Evolutionary conservation across 1,140 invertebrate genomes (phyloP), one percentile per base, ranked within the genome.

Genomic region (Cyclina sinensis): DNA sequence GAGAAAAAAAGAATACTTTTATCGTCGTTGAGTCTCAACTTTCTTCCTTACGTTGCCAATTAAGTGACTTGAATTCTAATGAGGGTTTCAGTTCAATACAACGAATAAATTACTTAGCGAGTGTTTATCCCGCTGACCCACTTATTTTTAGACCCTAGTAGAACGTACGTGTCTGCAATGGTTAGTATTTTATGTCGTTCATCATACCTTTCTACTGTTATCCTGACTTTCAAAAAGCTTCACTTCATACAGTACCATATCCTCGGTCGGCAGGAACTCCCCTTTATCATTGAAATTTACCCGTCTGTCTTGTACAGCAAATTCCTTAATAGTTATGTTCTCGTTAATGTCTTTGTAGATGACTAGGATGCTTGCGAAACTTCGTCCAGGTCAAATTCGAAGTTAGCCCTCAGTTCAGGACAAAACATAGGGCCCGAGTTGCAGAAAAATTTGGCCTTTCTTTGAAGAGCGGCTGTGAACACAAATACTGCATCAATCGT

Each of bases 401-500:
- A 92, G 46, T 70, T 84, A 74, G 16, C 16, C 46, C 27, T 79
- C 57, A 89, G 88, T 74, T 0, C 37, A 51, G 0, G 35, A 51
- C 62, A 91, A 88, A 32, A 88, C 79, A 9, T 30, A 27, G 21
- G 54, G 30, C 2, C 80, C 48, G 0, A 57, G 39, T 37, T 30
- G 30, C 46, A 89, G 90, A 83, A 74, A 51, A 7, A 48, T 51
- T 16, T 74, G 16, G 32, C 86, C 76, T 54, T 87, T 79, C 16
- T 80, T 59, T 90, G 89, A 0, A 93, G 74, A 4, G 90, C 86
- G 1, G 76, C 62, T 3, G 83, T 70, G 18, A 92, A 51, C 0
- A 87, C 90, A 89, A 88, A 91, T 27, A 91, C 88, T 51, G 89
- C 86, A 74, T 93, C 90, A 18, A 93, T 73, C 0, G 81, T 88